Evolutionary conservation across 2,888 invertebrate genomes (phyloP).

Genomic region (Cephus pulcher): DNA sequence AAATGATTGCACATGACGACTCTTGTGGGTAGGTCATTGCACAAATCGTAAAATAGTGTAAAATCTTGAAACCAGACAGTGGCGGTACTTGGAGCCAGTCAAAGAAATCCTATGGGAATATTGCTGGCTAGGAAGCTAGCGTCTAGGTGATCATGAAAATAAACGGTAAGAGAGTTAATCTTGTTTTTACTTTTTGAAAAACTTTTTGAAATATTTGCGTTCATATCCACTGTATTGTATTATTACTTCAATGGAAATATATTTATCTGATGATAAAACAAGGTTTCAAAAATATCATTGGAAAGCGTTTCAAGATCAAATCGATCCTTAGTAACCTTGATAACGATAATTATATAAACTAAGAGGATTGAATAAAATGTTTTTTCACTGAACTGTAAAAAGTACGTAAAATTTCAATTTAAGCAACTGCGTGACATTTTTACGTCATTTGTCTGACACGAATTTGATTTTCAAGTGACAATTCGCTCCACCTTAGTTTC

Average conservation of each 20-base stretch:
- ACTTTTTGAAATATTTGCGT: no score
- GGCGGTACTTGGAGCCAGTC: background rate
- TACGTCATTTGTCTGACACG: background rate
- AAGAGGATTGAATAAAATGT: no score
- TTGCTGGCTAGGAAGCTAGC: background rate
- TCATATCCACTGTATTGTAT: no score
- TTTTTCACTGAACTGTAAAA: background rate
- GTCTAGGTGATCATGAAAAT: background rate
- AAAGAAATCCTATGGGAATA: background rate
- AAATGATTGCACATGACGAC: background rate
- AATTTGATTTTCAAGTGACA: background rate
- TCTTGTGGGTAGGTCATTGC: background rate
- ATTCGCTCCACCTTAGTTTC: background rate
- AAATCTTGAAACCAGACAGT: background rate
- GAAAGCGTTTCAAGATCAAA: no score
- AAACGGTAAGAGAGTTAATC: no score
- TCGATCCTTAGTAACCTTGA: no score
- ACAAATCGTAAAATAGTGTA: background rate
- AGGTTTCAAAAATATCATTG: no score
- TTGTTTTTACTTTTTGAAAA: no score
- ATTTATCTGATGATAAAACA: no score
- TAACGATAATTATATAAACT: no score
- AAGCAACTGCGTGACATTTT: background rate
- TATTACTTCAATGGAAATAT: no score
- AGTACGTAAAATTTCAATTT: background rate